These are phyloP conservation scores for Arenaria interpres DNA, from an alignment of 2,113 vertebrate species.

Conservation along the genomic window DNA sequence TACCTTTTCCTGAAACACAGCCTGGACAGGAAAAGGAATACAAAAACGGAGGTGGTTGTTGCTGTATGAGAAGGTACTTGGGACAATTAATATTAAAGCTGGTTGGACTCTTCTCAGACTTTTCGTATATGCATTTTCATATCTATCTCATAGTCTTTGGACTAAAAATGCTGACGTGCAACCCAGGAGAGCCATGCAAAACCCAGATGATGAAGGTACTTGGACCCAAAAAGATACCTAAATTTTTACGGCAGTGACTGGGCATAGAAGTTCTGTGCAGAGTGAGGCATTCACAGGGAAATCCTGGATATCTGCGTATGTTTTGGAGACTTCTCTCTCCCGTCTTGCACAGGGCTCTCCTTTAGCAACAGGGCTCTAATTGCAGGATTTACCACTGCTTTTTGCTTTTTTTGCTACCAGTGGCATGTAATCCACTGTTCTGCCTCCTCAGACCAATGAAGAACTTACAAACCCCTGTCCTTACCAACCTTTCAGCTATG, in stretches of 20 bases:
- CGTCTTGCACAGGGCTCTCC: not conserved
- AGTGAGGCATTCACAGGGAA: not conserved
- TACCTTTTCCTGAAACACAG: not conserved
- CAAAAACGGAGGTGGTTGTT: not conserved
- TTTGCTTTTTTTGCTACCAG: not conserved
- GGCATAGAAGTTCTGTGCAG: not conserved
- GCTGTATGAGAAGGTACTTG: not conserved
- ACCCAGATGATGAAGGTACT: not conserved
- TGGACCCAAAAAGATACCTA: not conserved
- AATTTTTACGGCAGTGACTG: not conserved
- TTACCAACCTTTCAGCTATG: not conserved
- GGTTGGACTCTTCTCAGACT: not conserved
- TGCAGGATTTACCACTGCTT: not conserved
- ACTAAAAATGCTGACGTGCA: not conserved
- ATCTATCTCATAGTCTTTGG: not conserved
- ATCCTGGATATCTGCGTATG: not conserved
- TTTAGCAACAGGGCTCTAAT: not conserved
- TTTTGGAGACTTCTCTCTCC: not conserved
- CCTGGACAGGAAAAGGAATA: not conserved
- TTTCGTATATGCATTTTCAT: not conserved
- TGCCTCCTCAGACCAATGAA: not conserved
- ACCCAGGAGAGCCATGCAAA: not conserved
- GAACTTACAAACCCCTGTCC: not conserved
- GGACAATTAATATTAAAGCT: not conserved
- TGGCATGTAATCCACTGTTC: not conserved